Base-by-base conservation (phyloP, 2,797 vertebrate species). In the Centropyge bicolor region DNA sequence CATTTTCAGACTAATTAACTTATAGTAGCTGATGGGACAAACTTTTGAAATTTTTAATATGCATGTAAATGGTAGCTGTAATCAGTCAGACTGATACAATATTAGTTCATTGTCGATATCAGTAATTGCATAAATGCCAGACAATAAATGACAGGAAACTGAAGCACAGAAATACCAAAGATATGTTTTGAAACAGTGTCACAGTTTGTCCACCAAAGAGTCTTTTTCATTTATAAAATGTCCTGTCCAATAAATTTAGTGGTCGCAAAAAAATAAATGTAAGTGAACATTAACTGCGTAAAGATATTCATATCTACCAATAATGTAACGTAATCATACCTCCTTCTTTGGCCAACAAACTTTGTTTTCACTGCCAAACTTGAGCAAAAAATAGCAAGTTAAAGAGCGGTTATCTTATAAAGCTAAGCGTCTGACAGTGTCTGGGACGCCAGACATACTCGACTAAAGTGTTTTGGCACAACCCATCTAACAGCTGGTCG, bases 361-460 rank as follows among this genome's bases (percentile, higher is more conserved):
- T 41, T 20, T 54, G 38, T 19, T 61, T 55, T 46, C 41, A 57
- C 1, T 38, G 40, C 9, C 20, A 54, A 20, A 20, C n/a, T 57
- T 56, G 22, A 41, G 36, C 10, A 40, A 40, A 66, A 46, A 48
- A 11, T 5, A 46, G n/a, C n/a, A n/a, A n/a, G n/a, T 76, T 14
- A 16, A 19, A 45, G 8, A 38, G 27, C 11, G 22, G 2, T 48
- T 57, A 56, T 36, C 27, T 66, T 20, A 56, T 19, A 54, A 17
- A 57, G 36, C 55, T 76, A 16, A 20, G 31, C 11, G 48, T 56
- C 24, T 11, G 36, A 67, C 8, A 46, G 52, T 46, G 5, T 51
- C 68, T 36, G 48, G 5, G 51, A 70, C 54, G 52, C 56, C 48
- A 62, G 45, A 62, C 24, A 72, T 17, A 49, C 49, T 52, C 35